Base-by-base conservation (phyloP, 53 echinoderm and acorn worm species). In the Temnopleurus reevesii region DNA sequence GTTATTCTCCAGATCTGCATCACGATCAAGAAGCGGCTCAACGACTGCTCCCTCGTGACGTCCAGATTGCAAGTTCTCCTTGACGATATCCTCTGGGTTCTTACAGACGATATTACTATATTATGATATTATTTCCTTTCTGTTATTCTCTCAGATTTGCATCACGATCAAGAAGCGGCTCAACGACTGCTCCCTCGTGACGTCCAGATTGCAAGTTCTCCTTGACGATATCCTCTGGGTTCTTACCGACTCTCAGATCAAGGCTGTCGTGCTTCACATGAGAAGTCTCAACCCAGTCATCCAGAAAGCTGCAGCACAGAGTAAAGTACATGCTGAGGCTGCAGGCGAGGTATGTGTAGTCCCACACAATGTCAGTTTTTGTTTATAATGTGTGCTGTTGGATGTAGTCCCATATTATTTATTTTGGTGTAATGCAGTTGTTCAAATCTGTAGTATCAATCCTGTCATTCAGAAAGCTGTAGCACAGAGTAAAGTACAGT, bases 221-320 rank as follows among this genome's bases (percentile, higher is more conserved):
- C 89, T 97, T 8, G 98, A 97, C 49, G 98, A 97, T 49, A 94
- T 97, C 80, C 92, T 97, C 31, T 95, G 94, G 92, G 98, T 97
- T 21, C 90, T 97, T 31, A 97, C 98, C 0, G 98, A 97, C 89
- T 95, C 98, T 15, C 98, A 97, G 89, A 85, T 95, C 56, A 97
- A 97, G 59, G 98, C 98, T 5, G 94, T 95, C 26, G 92, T 95
- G 44, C 91, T 94, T 19, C 97, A 97, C 63, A 89, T 97, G 86
- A 81, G 95, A 10, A 97, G 97, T 43, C 91, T 97, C 9, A 95
- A 91, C 81, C 97, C 97, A 0, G 97, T 97, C 84, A 97, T 95
- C 13, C 91, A 95, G 92, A 95, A 91, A 47, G 94, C 95, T 34
- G 93, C 95, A 46, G 94, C 96, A 10, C 95, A 90, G 36, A 97